A percentile compares a stretch with the other conserved stretches of the same genome.
phyloP scores from a whole-genome alignment of 2,888 invertebrate genomes.

The Crepidodera aurea region DNA sequence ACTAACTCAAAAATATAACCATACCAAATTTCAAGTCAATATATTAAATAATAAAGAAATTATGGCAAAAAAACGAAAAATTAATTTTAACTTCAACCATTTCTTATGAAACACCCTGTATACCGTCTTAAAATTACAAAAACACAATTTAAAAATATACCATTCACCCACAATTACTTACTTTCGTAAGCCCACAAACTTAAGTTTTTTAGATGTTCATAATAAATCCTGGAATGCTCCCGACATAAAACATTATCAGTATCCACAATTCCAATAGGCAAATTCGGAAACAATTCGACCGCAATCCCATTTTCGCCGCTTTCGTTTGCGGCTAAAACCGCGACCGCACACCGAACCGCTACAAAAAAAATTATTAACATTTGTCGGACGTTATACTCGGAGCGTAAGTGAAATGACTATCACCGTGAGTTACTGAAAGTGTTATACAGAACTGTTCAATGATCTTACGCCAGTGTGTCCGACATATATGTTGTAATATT shows the following conservation, averaged over 20 bases:
- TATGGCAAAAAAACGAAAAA: too few species aligned
- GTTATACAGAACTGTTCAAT: slow-evolving; percentile 36
- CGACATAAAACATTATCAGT: slow-evolving; percentile 49
- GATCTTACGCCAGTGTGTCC: slow-evolving; percentile 30
- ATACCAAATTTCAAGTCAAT: too few species aligned
- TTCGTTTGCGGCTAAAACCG: slow-evolving; percentile 22
- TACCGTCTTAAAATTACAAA: too few species aligned
- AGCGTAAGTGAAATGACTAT: slow-evolving; percentile 42
- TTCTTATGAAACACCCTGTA: too few species aligned
- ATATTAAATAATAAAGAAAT: too few species aligned
- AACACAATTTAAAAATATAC: too few species aligned
- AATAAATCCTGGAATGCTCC: slow-evolving; percentile 50
- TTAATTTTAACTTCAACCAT: too few species aligned
- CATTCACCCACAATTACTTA: too few species aligned
- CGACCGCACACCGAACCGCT: slow-evolving; percentile 33
- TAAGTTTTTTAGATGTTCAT: slow-evolving; percentile 62
- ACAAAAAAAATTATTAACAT: slow-evolving; percentile 37
- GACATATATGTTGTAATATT: slow-evolving; percentile 29
- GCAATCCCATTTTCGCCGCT: slow-evolving; percentile 12
- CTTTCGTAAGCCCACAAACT: slow-evolving; percentile 68
- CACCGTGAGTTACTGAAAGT: slow-evolving; percentile 40
- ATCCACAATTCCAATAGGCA: slow-evolving; percentile 47
- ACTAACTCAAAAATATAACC: too few species aligned
- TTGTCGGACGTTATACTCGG: slow-evolving; percentile 29
- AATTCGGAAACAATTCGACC: slow-evolving; percentile 48